These are phyloP conservation scores for Euleptes europaea DNA, from an alignment of 2,113 vertebrate species.

Conservation along the genomic window DNA sequence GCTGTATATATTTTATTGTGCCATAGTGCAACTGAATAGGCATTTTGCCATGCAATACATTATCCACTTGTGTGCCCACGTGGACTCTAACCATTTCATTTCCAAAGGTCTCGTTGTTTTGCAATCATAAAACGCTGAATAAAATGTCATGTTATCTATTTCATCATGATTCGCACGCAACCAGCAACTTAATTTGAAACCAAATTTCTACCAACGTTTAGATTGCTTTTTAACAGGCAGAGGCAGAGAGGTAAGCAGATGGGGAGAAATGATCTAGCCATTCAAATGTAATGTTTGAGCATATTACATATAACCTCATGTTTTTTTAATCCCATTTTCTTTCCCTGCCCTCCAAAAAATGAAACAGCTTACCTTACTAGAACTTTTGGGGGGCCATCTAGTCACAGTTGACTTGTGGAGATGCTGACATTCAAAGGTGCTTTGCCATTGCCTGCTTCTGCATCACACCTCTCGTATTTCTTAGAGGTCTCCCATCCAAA, in stretches of 20 bases:
- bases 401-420: too few species aligned
- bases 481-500: too few species aligned
- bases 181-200: conserved; percentile 15
- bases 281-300: neutral
- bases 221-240: neutral
- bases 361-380: neutral
- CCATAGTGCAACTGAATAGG: conserved; percentile 31
- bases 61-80: conserved; percentile 52
- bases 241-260: neutral
- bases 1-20: conserved; percentile 30
- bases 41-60: conserved; percentile 43
- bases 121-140: conserved; percentile 49
- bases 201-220: neutral
- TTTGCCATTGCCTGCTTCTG: too few species aligned
- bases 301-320: neutral
- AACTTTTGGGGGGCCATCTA: too few species aligned
- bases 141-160: conserved; percentile 41
- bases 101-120: conserved; percentile 33
- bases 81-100: conserved; percentile 38
- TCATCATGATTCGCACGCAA: conserved; percentile 29
- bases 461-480: too few species aligned
- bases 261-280: neutral
- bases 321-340: neutral
- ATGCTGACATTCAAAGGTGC: too few species aligned
- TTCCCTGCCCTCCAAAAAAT: neutral